Evolutionary conservation across 2,797 vertebrate species (phyloP), one percentile per base, ranked within the genome.

Genomic region (Sebastiscus tertius): DNA sequence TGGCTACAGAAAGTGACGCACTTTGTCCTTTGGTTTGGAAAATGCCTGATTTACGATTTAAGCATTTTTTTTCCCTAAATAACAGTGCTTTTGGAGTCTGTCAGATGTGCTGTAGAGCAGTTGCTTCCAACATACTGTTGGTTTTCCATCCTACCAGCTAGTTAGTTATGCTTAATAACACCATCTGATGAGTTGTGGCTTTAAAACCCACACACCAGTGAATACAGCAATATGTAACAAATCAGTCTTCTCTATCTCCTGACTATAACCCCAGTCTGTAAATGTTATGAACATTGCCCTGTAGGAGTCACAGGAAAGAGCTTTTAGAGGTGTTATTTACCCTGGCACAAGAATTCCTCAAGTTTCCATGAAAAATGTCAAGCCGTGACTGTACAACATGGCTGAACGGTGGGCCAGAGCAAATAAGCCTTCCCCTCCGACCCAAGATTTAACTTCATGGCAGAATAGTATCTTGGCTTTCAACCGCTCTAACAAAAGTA

Each of bases 321-420:
- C 76, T 81, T 90, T 89, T 72, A 33, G 76, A 93, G 87, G 89
- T 94, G 89, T 91, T 93, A 90, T 95, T 95, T 92, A 88, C 66
- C 60, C 93, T 94, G 93, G 93, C 92, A 36, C 10, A 58, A 55
- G 31, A 86, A 68, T 82, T 83, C 76, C 64, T 60, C 66, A 86
- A 63, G 59, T 89, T 93, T 94, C 92, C 91, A 92, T 85, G 86
- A 86, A 90, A 87, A 91, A 89, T 87, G 77, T 90, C 74, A 76
- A 77, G 77, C 85, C 52, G 13, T 83, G 84, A 89, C 84, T 88
- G 61, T 83, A 80, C 84, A 88, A 49, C 76, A 80, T 73, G 77
- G 89, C 69, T 74, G 69, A 89, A 79, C 7, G 29, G 27, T 31
- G 77, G 58, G 93, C 92, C 94, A 95, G 90, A 85, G 87, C 80